Evolutionary conservation across 2,113 vertebrate genomes (phyloP), one percentile per base, ranked within the genome.

Genomic region (Syngnathus floridae): DNA sequence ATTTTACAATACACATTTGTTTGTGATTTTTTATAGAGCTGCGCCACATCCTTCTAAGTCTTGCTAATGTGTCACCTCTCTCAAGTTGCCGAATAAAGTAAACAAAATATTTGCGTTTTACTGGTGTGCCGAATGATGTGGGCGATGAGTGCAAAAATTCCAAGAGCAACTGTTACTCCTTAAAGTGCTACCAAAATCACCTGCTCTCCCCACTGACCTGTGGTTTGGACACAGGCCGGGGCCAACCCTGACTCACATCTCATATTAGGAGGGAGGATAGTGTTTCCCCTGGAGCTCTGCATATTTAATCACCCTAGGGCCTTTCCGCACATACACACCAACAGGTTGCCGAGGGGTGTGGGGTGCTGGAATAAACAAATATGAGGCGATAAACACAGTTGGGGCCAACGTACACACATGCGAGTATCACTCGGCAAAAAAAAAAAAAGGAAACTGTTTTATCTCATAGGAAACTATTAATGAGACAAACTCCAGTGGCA

Each of bases 281-380:
- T 80, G 81, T 90, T 89, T 88, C 87, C 81, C 73, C 80, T 73
- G 72, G 85, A 84, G 86, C 74, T 73, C 85, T 89, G 85, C 82
- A 88, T 88, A 86, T 90, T 88, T 88, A 87, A 89, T 88, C 80
- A 84, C 73, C 71, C 66, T 74, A 69, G 74, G 76, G 72, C 79
- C 74, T 13, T 69, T 70, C 58, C 72, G 72, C 62, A 76, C 74
- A 70, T 31, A 73, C 79, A 77, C 52, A 80, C 76, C 77, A 81
- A 81, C 83, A 86, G 76, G 70, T 78, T 72, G 62, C 71, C 64
- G 67, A 82, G 70, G 79, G 67, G 73, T 66, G 69, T 62, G 65
- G 64, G 64, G 55, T 35, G n/a, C 48, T 67, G 68, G 59, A 77
- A 70, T 65, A 69, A 80, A 69, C 69, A 67, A 67, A 73, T 52